Evolutionary conservation across 2,888 invertebrate genomes (phyloP).

Genomic region (Subacronicta megacephala): DNA sequence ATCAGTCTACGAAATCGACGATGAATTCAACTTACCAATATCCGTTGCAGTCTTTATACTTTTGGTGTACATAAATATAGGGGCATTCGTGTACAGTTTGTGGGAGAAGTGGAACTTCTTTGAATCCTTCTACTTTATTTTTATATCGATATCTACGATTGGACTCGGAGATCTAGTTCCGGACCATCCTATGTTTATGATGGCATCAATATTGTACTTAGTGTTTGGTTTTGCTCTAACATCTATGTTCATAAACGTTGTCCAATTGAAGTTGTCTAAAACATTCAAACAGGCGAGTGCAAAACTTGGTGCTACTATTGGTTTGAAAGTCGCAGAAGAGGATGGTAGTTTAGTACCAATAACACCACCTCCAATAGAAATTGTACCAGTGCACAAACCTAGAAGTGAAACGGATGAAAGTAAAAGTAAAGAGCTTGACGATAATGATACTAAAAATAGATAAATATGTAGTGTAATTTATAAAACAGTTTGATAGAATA

Average conservation of each 20-base stretch:
- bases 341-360: slow-evolving; percentile 88
- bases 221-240: slow-evolving; percentile 98
- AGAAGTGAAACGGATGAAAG: slow-evolving; percentile 64
- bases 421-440: slow-evolving; percentile 69
- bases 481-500: slow-evolving; percentile 24
- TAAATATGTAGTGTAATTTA: slow-evolving; percentile 52
- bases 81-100: slow-evolving; percentile 94
- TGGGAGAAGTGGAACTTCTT: slow-evolving; percentile 97
- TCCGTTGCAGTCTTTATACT: slow-evolving; percentile 96
- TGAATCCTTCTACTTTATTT: slow-evolving; percentile 98
- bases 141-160: slow-evolving; percentile 98
- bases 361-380: slow-evolving; percentile 81
- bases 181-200: slow-evolving; percentile 96
- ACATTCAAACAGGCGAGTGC: slow-evolving; percentile 95
- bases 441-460: slow-evolving; percentile 74
- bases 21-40: slow-evolving; percentile 98
- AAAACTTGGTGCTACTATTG: slow-evolving; percentile 95
- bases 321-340: slow-evolving; percentile 92
- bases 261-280: slow-evolving; percentile 94
- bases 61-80: slow-evolving; percentile 95
- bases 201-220: slow-evolving; percentile 97
- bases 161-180: slow-evolving; percentile 98
- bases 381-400: slow-evolving; percentile 80
- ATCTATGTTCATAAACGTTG: slow-evolving; percentile 99
- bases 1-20: slow-evolving; percentile 94